Evolutionary conservation across 2,888 invertebrate genomes (phyloP), one percentile per base, ranked within the genome.

Genomic region (Tuberolachnus salignus): DNA sequence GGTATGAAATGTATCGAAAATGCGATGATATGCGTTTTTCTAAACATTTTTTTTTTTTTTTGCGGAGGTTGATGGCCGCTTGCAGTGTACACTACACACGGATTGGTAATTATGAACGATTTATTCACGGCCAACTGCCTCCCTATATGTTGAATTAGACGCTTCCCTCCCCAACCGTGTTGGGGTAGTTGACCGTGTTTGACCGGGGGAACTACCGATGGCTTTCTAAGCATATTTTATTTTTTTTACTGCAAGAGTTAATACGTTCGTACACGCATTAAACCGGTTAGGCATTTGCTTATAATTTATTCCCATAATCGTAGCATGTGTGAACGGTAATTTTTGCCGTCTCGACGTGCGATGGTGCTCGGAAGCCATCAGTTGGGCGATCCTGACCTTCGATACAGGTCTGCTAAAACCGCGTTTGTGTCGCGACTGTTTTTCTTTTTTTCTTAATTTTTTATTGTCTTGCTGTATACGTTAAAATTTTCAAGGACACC

Each of bases 331-430:
- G 6, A n/a, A 11, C 13, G 46, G 49, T 23, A 21, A 14, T 55
- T 16, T 71, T 70, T 23, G 13, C 23, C 16, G 26, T 3, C 11
- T 57, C 44, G 21, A 44, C 21, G 44, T 16, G 16, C 44, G 9
- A 34, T 34, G 6, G 59, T 19, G 57, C 6, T 57, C 57, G 13
- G 55, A 70, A n/a, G 19, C 23, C 19, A 42, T 21, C n/a, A 64
- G 42, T 42, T 6, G 53, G 61, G 21, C 13, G 74, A 55, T 74
- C 63, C 74, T 74, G 64, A 74, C 74, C 74, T 74, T 74, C 64
- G 23, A 42, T 23, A 63, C 51, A n/a, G 44, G 64, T 64, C 64
- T 23, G 53, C 44, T 53, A 44, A 23, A 74, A 74, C 23, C 34
- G 34, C 34, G 34, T 34, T 64, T 6, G 51, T 53, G 34, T 34